Percentiles rank a stretch among this genome's conserved stretches.
Conservation (phyloP, 1,140 invertebrate species). For the Drosophila grimshawi region DNA sequence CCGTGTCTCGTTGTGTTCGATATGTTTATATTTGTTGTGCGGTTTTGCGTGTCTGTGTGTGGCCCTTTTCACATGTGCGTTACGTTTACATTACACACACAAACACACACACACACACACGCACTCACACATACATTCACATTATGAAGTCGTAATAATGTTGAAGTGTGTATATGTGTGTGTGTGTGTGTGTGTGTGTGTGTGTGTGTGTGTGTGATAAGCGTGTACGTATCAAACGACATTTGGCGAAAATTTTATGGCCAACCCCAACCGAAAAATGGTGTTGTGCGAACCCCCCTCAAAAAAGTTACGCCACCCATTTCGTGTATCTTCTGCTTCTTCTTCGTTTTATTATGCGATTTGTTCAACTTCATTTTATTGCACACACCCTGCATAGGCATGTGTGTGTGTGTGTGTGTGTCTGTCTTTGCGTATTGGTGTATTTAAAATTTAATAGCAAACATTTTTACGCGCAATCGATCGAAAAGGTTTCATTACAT, state of each 20-base stretch:
- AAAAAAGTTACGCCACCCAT: conserved; percentile 24
- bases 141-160: conserved; percentile 77
- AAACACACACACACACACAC: conserved; percentile 41
- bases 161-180: conserved; percentile 47
- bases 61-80: conserved; percentile 62
- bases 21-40: conserved; percentile 83
- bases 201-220: conserved; percentile 68
- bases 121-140: conserved; percentile 37
- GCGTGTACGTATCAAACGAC: conserved; percentile 79
- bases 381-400: conserved; percentile 40
- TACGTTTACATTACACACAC: conserved; percentile 60
- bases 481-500: conserved; percentile 80
- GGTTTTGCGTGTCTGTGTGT: conserved; percentile 57
- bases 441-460: conserved; percentile 80
- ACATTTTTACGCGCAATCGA: conserved; percentile 81
- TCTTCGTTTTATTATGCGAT: conserved; percentile 78
- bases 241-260: conserved; percentile 80
- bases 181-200: conserved; percentile 19
- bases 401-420: conserved; percentile 25
- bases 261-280: conserved; percentile 67
- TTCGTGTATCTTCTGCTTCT: conserved; percentile 62
- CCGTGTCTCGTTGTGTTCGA: conserved; percentile 70
- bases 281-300: conserved; percentile 48
- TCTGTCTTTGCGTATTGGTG: conserved; percentile 49
- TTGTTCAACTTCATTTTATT: conserved; percentile 83